Base-by-base conservation (phyloP, 2,797 vertebrate genomes). In the Otolemur crassicaudatus region DNA sequence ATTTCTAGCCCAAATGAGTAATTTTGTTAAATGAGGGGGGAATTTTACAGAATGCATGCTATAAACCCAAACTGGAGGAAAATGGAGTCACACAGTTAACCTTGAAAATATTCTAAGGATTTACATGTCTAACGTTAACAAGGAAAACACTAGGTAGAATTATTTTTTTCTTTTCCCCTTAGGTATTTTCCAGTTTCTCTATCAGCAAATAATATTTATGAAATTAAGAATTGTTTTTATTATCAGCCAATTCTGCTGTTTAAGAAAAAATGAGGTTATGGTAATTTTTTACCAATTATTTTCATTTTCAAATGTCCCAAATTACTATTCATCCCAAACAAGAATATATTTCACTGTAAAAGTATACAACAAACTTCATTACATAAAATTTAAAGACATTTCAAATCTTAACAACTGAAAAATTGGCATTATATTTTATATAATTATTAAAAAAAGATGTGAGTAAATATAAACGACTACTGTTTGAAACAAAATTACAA, bases 381-480 rank as follows among this genome's bases (percentile, higher is more conserved):
- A 76, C 20, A 49, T 29, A 83, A 49, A 90, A 17, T 83, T 85
- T 86, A 72, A 80, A 86, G 93, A 76, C 12, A 82, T 25, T 88
- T 95, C 46, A 96, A 31, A 37, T 25, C 14, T 90, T 94, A 88
- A 7, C 31, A 85, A 53, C 16, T 84, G 23, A 86, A 90, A 92
- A 49, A 70, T 0, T 34, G 16, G 79, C n/a, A 81, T 73, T 61
- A 73, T 49, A 53, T 53, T 79, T 58, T 87, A 70, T 31, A 79
- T 72, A 63, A 89, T 79, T 79, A 76, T 85, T 13, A 84, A 95
- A 97, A 94, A 97, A 81, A 60, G 49, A 60, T 23, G 9, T 40
- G 16, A 86, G 37, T 72, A 83, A 69, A 31, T 7, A 83, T 22
- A 92, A 88, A 79, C 25, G 12, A 87, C 8, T 85, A 3, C 40